These are phyloP conservation scores for Dyspetes luteomarginatus DNA, from an alignment of 2,888 invertebrate genomes.

Conservation along the genomic window DNA sequence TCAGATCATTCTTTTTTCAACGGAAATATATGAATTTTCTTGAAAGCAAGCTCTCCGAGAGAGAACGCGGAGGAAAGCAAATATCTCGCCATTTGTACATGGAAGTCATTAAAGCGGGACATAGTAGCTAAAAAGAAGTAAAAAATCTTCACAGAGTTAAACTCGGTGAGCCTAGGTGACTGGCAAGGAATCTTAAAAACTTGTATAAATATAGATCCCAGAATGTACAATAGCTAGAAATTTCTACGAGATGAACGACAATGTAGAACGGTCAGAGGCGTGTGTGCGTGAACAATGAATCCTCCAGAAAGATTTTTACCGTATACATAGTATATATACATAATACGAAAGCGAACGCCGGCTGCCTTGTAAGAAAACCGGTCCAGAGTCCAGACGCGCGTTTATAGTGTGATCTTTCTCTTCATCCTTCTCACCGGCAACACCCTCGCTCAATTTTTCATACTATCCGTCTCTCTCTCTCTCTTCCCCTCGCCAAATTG, in stretches of 20 bases:
- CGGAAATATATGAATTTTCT: not conserved
- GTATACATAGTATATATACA: not conserved
- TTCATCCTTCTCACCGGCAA: slow-evolving; percentile 26
- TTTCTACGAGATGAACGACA: not conserved
- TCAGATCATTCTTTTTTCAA: not conserved
- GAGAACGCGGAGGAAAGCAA: too few relatives aligned
- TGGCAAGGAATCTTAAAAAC: not conserved
- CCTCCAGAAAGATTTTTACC: slow-evolving; percentile 31
- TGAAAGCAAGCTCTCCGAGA: not conserved
- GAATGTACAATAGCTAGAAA: slow-evolving; percentile 4
- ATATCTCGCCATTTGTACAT: not conserved
- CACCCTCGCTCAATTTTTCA: slow-evolving; percentile 37
- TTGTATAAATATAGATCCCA: slow-evolving; percentile 8
- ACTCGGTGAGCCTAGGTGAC: not conserved
- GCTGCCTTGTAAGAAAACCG: slow-evolving; percentile 55
- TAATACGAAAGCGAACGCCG: slow-evolving; percentile 48
- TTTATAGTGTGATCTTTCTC: not conserved
- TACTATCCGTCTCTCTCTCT: not conserved
- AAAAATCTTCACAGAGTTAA: slow-evolving; percentile 2
- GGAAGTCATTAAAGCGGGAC: not conserved
- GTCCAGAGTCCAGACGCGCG: slow-evolving; percentile 32
- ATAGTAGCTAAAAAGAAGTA: not conserved
- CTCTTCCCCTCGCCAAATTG: not conserved
- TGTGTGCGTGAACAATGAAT: slow-evolving; percentile 56
- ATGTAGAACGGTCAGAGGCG: slow-evolving; percentile 39